Base-by-base conservation (phyloP, 2,888 invertebrate species). In the Standfussiana lucernea region DNA sequence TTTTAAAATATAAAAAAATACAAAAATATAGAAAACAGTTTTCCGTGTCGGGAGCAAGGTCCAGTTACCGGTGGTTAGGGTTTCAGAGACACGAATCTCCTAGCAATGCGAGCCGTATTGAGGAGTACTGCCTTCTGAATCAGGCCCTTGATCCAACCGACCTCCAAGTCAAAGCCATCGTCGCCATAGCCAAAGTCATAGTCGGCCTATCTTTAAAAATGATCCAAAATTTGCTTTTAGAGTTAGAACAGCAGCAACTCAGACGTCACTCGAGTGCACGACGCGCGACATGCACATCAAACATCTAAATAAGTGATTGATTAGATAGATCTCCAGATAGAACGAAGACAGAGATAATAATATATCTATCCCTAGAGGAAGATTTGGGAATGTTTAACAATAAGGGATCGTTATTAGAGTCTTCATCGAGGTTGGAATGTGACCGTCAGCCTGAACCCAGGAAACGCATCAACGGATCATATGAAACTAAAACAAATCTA, bases 261-360 rank as follows among this genome's bases (percentile, higher is more conserved):
- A 45, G 21, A 2, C 32, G 28, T 47, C 40, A 67, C 37, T 77
- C 15, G 37, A 56, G 59, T 59, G 10, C 59, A 21, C 32, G 28
- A 8, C 8, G 56, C 59, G 10, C 32, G 28, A 8, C 8, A 45
- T 66, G 45, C 37, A 59, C 59, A 40, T 40, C 32, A 67, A 35
- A 56, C 56, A 56, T 56, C 24, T 35, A 76, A 76, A 64, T 76
- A 77, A 56, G 65, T 77, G 45, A 42, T 76, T 77, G 77, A 77
- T 77, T 76, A 77, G 65, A 76, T 65, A 77, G 77, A 77, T 77
- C 56, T 66, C 56, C 59, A 59, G 45, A 40, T 77, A 45, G 21
- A 67, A 59, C 5, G 18, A 47, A 77, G 40, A 32, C 37, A 32
- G 2, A 65, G n/a, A 68, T 59, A 64, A 76, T 64, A 32, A 32